Conservation (phyloP, 2,113 vertebrate species). For the Polyodon spathula region DNA sequence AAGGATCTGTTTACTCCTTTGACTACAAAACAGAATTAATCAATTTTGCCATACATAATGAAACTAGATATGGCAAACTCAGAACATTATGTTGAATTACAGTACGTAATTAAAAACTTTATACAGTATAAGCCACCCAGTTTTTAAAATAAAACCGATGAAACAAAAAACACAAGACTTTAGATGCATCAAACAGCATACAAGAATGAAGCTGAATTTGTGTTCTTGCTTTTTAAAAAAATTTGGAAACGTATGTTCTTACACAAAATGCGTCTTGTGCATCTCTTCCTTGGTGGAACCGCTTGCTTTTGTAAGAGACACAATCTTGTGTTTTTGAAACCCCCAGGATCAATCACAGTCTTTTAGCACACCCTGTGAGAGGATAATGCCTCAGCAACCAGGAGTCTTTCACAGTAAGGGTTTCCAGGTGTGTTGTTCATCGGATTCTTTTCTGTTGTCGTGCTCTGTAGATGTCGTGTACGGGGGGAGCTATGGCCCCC, state of each 20-base stretch:
- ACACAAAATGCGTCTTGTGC: conserved; percentile 1
- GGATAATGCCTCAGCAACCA: background rate
- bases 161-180: conserved; percentile 57
- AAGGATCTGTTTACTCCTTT: conserved; percentile 64
- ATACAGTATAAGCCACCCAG: conserved; percentile 83
- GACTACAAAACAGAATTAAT: conserved; percentile 73
- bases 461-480: conserved; percentile 94
- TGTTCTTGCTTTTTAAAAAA: background rate
- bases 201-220: conserved; percentile 7
- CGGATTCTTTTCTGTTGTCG: conserved; percentile 96
- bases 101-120: conserved; percentile 69
- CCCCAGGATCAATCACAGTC: background rate
- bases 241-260: background rate
- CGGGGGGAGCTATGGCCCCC: conserved; percentile 83
- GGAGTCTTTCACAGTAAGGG: background rate
- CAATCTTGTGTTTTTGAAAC: background rate
- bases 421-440: conserved; percentile 44
- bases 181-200: conserved; percentile 48
- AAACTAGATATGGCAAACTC: conserved; percentile 72
- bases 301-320: conserved; percentile 4
- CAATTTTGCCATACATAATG: conserved; percentile 73
- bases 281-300: background rate
- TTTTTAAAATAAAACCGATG: conserved; percentile 96
- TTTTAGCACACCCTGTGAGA: background rate
- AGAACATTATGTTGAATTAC: conserved; percentile 58